Base-by-base conservation (phyloP, 2,113 vertebrate species). In the Heterotis niloticus region DNA sequence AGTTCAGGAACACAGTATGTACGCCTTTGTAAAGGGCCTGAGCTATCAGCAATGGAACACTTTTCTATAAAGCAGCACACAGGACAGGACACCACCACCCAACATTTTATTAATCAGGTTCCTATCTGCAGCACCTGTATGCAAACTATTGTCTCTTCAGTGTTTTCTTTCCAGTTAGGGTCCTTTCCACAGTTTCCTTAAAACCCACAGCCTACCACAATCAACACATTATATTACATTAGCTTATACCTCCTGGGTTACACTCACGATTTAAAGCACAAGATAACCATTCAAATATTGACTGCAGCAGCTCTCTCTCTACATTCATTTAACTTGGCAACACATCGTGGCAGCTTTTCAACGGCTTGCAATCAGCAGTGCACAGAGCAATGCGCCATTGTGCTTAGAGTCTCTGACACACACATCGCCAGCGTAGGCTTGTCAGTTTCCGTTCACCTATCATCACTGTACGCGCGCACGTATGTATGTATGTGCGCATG, bases 341-440 rank as follows among this genome's bases (percentile, higher is more conserved):
- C 23, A 62, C 3, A 64, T 64, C 75, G 54, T 56, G 62, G 24
- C 44, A 54, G 64, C 75, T 76, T 76, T 56, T 72, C 70, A 77
- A 77, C 75, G 54, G 75, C 44, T 66, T 67, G 75, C 62, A 77
- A 77, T 66, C 44, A 66, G 34, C 75, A 1, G 4, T 13, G 54
- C n/a, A 24, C 64, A 12, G 64, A 76, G 54, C 17, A 76, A 24
- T 52, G 44, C 5, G 12, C 70, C 70, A 56, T 10, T 44, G 44
- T 24, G 51, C 64, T 66, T 24, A 4, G 18, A 23, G 20, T 11
- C 64, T 66, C 17, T 18, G 9, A 0, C 69, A 2, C 68, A 20
- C 66, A 1, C 67, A 69, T 16, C 67, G 4, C 0, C 26, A 4
- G 59, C 54, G 28, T 24, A 60, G 34, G 10, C 52, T 20, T 44